Base-by-base conservation (phyloP, 2,113 vertebrate genomes). In the Phaetusa simplex region DNA sequence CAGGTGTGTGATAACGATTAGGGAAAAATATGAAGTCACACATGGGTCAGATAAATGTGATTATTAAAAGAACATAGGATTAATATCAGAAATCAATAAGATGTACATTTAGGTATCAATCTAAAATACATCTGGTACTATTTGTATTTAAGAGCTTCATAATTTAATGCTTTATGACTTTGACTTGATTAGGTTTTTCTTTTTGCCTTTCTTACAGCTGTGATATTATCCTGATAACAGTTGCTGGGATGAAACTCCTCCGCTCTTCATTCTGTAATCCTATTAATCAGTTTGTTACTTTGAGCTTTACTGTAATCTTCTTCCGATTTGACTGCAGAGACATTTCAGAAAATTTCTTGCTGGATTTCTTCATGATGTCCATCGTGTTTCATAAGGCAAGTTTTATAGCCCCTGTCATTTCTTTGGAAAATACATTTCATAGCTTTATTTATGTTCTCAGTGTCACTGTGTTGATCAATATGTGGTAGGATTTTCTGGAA, bases 311-410 rank as follows among this genome's bases (percentile, higher is more conserved):
- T 3, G 98, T 99, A 10, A 87, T 99, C 95, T 99, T 99, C 96
- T 99, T 99, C 98, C 98, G 98, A 83, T 99, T 99, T n/a, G 99
- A 99, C 98, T 99, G 98, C 96, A 99, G 98, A n/a, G 97, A 96
- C 18, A 96, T 99, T 93, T 99, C 99, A 1, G 99, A 99, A 97
- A 99, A 99, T 88, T 99, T 99, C 97, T 97, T 99, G 94, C 97
- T 99, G 91, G 99, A 99, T 98, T 99, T 99, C 98, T 99, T 99
- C 98, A 90, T 99, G 96, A 99, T 99, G 98, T 99, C 99, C 84
- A 99, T 99, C 23, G 69, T 99, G 56, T 99, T 99, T 95, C 99
- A 99, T 92, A 99, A 99, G 99, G 99, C 98, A 98, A 98, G 98
- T 97, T 26, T 67, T 52, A 72, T 24, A 72, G 20, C 49, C 76